phyloP scores from a whole-genome alignment of 2,113 vertebrate genomes.

The Pelecanoides urinatrix region DNA sequence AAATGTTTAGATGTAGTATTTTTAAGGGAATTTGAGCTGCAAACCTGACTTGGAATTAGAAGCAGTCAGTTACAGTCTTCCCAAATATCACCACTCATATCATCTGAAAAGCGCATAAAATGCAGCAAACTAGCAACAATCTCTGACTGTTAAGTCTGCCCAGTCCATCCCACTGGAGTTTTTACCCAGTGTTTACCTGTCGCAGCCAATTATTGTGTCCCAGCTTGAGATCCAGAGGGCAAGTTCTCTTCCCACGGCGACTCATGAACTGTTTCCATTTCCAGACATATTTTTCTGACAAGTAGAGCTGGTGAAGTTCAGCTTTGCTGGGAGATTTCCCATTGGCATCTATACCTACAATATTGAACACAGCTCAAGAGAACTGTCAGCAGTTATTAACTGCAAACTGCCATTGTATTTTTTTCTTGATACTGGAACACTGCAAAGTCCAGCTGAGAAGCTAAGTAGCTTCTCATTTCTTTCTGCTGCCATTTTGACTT shows the following conservation, averaged over 20 bases:
- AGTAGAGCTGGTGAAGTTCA: conserved; percentile 88
- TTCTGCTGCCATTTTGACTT: neutral
- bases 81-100: neutral
- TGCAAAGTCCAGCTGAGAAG: neutral
- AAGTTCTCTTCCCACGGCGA: conserved; percentile 81
- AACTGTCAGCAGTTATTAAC: neutral
- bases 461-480: neutral
- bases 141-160: neutral
- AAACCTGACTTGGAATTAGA: neutral
- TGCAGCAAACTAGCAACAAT: neutral
- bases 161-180: neutral
- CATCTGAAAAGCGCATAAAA: neutral
- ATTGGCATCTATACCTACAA: conserved; percentile 75
- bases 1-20: neutral
- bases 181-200: conserved; percentile 75
- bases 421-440: neutral
- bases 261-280: conserved; percentile 97
- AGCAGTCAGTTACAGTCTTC: neutral
- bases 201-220: conserved; percentile 98
- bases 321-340: conserved; percentile 87
- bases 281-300: conserved; percentile 95
- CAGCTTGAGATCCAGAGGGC: conserved; percentile 89
- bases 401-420: neutral
- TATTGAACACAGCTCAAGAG: neutral
- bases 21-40: neutral